Evolutionary conservation across 2,113 vertebrate genomes (phyloP).

Genomic region (Struthio camelus): DNA sequence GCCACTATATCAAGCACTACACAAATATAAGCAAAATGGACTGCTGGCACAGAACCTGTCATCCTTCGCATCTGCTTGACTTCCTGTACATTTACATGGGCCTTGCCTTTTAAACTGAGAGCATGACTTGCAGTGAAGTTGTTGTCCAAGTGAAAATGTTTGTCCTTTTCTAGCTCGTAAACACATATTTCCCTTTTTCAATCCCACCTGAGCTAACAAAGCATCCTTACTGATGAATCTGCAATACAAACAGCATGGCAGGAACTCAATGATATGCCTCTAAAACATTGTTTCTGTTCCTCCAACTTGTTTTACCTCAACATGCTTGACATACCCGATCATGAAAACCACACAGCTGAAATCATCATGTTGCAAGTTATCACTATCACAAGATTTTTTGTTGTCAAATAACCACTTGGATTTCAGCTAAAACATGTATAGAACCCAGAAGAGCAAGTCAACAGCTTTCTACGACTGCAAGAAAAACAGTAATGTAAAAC

Average conservation of each 20-base stretch:
- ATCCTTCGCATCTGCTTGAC: neutral
- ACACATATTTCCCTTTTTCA: neutral
- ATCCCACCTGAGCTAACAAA: neutral
- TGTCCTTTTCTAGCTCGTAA: neutral
- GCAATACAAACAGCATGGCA: neutral
- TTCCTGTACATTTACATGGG: neutral
- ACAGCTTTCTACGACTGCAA: neutral
- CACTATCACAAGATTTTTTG: neutral
- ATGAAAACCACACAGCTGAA: neutral
- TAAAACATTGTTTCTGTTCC: neutral
- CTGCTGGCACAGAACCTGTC: neutral
- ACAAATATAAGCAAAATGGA: neutral
- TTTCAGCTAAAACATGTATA: neutral
- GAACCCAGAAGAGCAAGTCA: neutral
- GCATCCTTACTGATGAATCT: neutral
- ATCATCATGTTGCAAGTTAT: accelerated
- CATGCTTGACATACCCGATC: neutral
- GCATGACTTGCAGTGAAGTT: neutral
- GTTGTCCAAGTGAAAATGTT: neutral
- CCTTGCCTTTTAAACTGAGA: neutral
- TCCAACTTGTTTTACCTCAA: neutral
- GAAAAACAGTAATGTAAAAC: neutral
- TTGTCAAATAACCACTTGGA: neutral
- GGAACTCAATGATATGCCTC: neutral
- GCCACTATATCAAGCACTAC: neutral